Evolutionary conservation across 2,113 vertebrate genomes (phyloP), one percentile per base, ranked within the genome.

Genomic region (Lasiurus cinereus): DNA sequence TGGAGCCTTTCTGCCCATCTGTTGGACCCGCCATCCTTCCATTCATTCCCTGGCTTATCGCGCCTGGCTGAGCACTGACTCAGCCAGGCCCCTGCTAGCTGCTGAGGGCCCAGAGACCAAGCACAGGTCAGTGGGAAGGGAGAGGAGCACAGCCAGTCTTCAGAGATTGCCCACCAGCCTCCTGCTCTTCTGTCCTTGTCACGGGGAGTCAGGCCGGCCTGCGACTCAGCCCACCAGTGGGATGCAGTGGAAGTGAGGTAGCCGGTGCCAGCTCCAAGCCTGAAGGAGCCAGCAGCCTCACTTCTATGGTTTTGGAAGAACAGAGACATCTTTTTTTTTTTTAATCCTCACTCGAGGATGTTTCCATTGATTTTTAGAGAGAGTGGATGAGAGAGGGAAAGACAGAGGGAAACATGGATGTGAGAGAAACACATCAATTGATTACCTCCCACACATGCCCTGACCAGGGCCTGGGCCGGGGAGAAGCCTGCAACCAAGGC

Each of bases 1-100:
- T 33, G 62, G 48, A 92, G 77, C 39, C 93, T 92, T 72, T 90
- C 73, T 91, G 73, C 79, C 93, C 92, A 59, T 94, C 88, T 95
- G 82, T 56, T 5, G 33, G 88, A 10, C 56, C 46, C 24, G 14
- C 62, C 7, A 2, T 43, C 52, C 79, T n/a, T 80, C 88, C 54
- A 16, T 59, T 64, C 52, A 72, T 48, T 93, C 46, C 72, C 13
- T 18, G 11, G 11, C 15, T 31, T 52, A 2, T 39, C n/a, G 16
- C 85, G 94, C 50, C 21, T 48, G 22, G 33, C 67, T 62, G 50
- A 84, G 85, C 54, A 27, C 80, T 36, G 27, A 78, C 72, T 54
- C 73, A n/a, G 29, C 36, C 52, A 36, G 83, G 78, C 82, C 46
- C 86, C 94, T 83, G 91, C 83, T 82, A 56, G 70, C 18, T 39